These are phyloP conservation scores for Calypte anna DNA, from an alignment of 2,113 vertebrate species.

Conservation along the genomic window DNA sequence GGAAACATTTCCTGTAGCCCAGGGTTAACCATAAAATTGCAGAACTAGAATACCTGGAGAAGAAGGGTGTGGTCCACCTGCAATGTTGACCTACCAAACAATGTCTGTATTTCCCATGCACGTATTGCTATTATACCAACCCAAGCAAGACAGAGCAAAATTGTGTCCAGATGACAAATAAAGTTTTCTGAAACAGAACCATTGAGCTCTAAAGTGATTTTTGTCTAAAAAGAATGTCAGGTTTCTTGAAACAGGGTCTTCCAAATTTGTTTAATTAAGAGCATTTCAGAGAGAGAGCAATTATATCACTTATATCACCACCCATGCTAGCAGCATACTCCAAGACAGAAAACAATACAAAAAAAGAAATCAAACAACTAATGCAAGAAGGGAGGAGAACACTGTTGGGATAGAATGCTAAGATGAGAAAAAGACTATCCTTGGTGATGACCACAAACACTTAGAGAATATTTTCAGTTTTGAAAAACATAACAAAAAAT, in stretches of 20 bases:
- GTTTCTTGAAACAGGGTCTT: not conserved
- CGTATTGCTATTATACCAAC: not conserved
- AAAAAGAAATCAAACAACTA: not conserved
- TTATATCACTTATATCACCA: not conserved
- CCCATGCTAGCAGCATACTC: not conserved
- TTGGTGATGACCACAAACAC: not conserved
- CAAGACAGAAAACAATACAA: not conserved
- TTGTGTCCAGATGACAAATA: not conserved
- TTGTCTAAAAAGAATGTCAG: not conserved
- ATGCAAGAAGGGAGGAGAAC: not conserved
- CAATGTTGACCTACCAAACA: not conserved
- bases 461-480: not conserved
- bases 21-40: constrained; percentile 55
- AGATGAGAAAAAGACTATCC: not conserved
- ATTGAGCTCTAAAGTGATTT: not conserved
- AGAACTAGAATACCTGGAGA: not conserved
- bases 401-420: not conserved
- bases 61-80: constrained; percentile 21
- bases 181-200: not conserved
- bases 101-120: not conserved
- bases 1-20: constrained; percentile 56
- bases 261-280: not conserved
- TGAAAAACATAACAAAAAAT: not conserved
- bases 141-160: not conserved
- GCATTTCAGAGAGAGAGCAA: not conserved